Evolutionary conservation across 2,888 invertebrate species (phyloP).

Genomic region (Ryuthela nishihirai): DNA sequence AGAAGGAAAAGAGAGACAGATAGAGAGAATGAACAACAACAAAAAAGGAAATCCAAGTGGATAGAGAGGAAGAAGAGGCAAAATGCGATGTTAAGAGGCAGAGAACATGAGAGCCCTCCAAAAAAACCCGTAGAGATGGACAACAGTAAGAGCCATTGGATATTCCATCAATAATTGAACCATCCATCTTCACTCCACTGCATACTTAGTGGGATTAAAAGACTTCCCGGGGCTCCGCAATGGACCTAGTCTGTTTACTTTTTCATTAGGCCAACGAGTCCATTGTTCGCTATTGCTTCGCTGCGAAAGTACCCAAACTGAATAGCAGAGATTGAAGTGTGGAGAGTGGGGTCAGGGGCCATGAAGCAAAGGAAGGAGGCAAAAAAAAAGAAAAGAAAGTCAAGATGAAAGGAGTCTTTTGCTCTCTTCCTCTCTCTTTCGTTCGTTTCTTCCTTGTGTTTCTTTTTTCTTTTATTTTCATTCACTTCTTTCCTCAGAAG

Average conservation of each 20-base stretch:
- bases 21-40: background rate
- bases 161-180: slow-evolving; percentile 36
- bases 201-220: slow-evolving; percentile 37
- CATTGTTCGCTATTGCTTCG: slow-evolving; percentile 26
- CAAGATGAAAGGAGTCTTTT: background rate
- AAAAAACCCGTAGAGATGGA: slow-evolving; percentile 23
- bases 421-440: background rate
- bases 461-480: no score
- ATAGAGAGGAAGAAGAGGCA: slow-evolving; percentile 13
- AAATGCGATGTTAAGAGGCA: slow-evolving; percentile 19
- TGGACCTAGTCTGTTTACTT: slow-evolving; percentile 21
- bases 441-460: background rate
- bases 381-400: no score
- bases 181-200: slow-evolving; percentile 30
- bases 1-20: background rate
- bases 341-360: background rate
- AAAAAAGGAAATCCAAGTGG: background rate
- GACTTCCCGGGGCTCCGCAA: slow-evolving; percentile 27
- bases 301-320: background rate
- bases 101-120: slow-evolving; percentile 23
- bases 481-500: no score
- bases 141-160: slow-evolving; percentile 27
- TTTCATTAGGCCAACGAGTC: slow-evolving; percentile 21
- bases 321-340: slow-evolving; percentile 3
- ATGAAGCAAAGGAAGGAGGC: no score